Evolutionary conservation across 1,140 invertebrate species (phyloP).

Genomic region (Zaprionus tsacasi): DNA sequence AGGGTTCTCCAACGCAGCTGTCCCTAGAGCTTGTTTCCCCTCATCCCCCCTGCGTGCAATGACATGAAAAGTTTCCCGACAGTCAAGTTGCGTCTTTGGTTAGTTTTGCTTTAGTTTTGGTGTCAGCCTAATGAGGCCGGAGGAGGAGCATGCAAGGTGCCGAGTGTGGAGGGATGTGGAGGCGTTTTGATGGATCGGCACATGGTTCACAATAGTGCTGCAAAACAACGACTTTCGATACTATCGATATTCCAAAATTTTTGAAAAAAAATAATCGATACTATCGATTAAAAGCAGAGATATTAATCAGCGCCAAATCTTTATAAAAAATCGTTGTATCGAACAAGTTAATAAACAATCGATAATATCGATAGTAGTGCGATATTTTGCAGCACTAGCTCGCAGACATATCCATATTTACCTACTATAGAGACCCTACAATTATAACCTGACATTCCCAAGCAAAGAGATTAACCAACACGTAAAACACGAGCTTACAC

Average conservation of each 20-base stretch:
- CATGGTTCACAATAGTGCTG: not conserved
- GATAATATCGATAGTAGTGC: no score
- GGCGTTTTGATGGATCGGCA: not conserved
- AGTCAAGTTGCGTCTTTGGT: conserved; percentile 22
- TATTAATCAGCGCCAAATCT: no score
- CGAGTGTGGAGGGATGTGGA: not conserved
- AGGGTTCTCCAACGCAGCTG: conserved; percentile 53
- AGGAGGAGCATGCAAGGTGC: conserved; percentile 6
- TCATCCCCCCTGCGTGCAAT: not conserved
- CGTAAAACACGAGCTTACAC: conserved; percentile 66
- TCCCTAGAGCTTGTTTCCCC: not conserved
- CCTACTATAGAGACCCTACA: conserved; percentile 63
- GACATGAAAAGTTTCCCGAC: not conserved
- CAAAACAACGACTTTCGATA: no score
- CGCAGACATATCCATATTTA: conserved; percentile 54
- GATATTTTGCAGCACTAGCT: no score
- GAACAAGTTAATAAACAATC: no score
- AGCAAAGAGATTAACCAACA: conserved; percentile 62
- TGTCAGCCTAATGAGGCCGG: conserved; percentile 42
- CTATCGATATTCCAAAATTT: no score
- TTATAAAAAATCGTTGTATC: no score
- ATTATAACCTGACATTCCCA: conserved; percentile 64
- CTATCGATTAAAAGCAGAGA: no score
- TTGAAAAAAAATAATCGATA: no score
- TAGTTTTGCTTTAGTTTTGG: conserved; percentile 51